phyloP scores from a whole-genome alignment of 2,797 vertebrate species.

The Menidia menidia region DNA sequence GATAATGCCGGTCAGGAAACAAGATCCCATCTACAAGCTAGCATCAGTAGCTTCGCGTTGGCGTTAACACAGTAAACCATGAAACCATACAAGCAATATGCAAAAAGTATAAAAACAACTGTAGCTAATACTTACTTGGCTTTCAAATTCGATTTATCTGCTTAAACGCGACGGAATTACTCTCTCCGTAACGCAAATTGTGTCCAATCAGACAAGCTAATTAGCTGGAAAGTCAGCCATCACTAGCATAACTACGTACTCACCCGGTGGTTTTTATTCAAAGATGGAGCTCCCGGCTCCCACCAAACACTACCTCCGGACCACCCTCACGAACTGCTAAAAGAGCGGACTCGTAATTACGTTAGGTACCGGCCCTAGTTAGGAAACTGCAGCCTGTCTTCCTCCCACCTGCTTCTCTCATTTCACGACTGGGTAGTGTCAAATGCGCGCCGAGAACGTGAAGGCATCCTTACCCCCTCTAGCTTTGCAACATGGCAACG shows the following conservation, averaged over 20 bases:
- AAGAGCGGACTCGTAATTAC: slow-evolving; percentile 8
- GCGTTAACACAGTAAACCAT: slow-evolving; percentile 5
- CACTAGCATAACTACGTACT: slow-evolving; percentile 49
- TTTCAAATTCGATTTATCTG: not conserved
- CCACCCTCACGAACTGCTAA: slow-evolving; percentile 9
- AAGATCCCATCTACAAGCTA: slow-evolving; percentile 44
- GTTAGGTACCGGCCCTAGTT: slow-evolving; percentile 18
- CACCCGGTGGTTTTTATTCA: slow-evolving; percentile 41
- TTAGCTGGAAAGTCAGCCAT: slow-evolving; percentile 42
- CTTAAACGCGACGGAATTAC: not conserved
- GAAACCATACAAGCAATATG: not conserved
- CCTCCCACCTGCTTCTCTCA: slow-evolving; percentile 55
- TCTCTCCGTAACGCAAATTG: slow-evolving; percentile 11
- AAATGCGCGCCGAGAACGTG: slow-evolving; percentile 72
- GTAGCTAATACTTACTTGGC: not conserved
- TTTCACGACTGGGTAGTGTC: slow-evolving; percentile 54
- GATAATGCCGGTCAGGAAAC: slow-evolving; percentile 29
- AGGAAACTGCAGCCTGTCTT: slow-evolving; percentile 24
- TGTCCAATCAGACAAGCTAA: slow-evolving; percentile 58
- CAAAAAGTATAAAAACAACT: not conserved
- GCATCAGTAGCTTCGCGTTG: slow-evolving; percentile 42
- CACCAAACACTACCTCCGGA: not conserved
- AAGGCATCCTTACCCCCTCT: slow-evolving; percentile 60
- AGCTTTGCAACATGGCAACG: slow-evolving; percentile 31
- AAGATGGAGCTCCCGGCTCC: slow-evolving; percentile 12